Evolutionary conservation across 2,113 vertebrate species (phyloP), one percentile per base, ranked within the genome.

Genomic region (Pitta sordida): DNA sequence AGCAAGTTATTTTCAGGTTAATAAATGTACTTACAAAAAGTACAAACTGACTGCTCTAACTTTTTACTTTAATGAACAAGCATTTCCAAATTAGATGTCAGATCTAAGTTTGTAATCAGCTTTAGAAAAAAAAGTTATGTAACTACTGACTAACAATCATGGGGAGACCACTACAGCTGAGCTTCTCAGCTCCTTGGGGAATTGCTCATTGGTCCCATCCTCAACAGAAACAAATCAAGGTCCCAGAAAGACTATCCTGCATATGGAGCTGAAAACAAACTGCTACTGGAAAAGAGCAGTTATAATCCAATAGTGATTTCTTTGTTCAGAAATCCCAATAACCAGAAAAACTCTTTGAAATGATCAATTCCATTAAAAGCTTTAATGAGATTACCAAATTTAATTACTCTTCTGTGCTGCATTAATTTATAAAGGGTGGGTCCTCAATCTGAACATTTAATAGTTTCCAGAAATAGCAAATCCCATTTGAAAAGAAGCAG

Each of bases 331-430:
- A 95, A 94, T 91, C 77, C 36, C 87, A 90, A 88, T 86, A 92
- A 85, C 82, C 59, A 86, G 83, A 76, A 95, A 86, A 91, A 86
- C 82, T 83, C 95, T 90, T 93, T 62, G 49, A 97, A 96, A 96
- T 88, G 32, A 97, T 97, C 85, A 94, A 96, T 98, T 95, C 90
- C 81, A 96, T 97, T 95, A 97, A 96, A 97, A 96, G 91, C 86
- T 95, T 97, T 96, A 97, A 97, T 95, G 87, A 91, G 94, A 97
- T 97, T 97, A 97, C 89, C 55, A 93, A 96, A 95, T 93, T 95
- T 96, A 96, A 97, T 95, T 96, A 95, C 93, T 94, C 67, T 91
- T 91, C 81, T 87, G 85, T 93, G 68, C 90, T 95, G 81, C 95
- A 94, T 97, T 96, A 94, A 97, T 94, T 95, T 94, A 95, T 95